A percentile compares a stretch with the other conserved stretches of the same genome.
phyloP scores from a whole-genome alignment of 2,888 invertebrate genomes.

The Synanthedon vespiformis region DNA sequence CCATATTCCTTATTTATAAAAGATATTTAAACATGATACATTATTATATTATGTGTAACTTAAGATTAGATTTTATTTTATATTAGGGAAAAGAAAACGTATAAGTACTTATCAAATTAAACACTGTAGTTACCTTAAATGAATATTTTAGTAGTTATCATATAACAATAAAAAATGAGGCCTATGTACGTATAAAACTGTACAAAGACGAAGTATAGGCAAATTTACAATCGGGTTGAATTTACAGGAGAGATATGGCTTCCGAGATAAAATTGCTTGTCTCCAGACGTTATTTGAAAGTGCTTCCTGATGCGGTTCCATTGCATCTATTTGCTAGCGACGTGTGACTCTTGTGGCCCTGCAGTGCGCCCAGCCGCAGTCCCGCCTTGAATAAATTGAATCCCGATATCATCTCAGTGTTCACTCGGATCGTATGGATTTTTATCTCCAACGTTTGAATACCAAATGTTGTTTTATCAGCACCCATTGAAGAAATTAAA shows the following conservation, averaged over 20 bases:
- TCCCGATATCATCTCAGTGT: conserved; percentile 13
- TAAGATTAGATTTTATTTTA: no score
- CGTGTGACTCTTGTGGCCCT: conserved; percentile 7
- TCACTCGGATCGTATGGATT: conserved; percentile 3
- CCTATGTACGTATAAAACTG: no score
- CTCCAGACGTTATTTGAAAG: conserved; percentile 6
- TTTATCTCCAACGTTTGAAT: conserved; percentile 10
- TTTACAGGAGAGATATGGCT: not conserved
- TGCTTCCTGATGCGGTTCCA: conserved; percentile 4
- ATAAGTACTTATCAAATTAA: no score
- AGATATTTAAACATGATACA: no score
- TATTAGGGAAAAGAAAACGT: no score
- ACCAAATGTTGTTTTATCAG: conserved; percentile 4
- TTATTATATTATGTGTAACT: no score
- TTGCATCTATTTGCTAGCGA: conserved; percentile 11
- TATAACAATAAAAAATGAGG: no score
- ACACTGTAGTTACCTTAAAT: no score
- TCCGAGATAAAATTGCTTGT: conserved; percentile 4
- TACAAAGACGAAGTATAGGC: not conserved
- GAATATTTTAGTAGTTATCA: no score
- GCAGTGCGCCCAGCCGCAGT: conserved; percentile 3
- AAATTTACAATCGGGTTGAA: conserved; percentile 1
- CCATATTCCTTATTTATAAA: no score
- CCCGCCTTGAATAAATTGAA: conserved; percentile 15
- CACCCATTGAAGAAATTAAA: conserved; percentile 1